A percentile compares a stretch with the other conserved stretches of the same genome.
phyloP scores from a whole-genome alignment of 2,113 vertebrate species.

The Saiga tatarica region DNA sequence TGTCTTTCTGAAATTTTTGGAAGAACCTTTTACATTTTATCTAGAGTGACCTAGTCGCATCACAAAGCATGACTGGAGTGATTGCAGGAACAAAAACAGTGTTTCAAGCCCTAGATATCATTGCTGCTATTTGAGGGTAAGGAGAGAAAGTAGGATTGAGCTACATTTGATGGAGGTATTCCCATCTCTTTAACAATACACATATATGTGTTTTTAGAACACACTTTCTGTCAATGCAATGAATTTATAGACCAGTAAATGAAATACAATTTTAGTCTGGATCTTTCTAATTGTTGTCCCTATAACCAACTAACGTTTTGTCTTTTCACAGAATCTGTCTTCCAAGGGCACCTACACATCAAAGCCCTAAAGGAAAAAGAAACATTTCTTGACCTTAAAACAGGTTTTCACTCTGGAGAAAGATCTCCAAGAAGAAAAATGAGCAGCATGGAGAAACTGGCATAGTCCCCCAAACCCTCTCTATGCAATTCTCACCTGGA shows the following conservation, averaged over 20 bases:
- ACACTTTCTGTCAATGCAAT: not conserved
- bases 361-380: not conserved
- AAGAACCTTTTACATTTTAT: not conserved
- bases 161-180: not conserved
- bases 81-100: not conserved
- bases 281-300: not conserved
- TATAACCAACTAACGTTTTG: not conserved
- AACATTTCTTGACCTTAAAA: not conserved
- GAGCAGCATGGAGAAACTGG: not conserved
- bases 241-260: not conserved
- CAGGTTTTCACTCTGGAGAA: not conserved
- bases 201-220: not conserved
- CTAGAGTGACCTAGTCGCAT: not conserved
- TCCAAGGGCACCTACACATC: not conserved
- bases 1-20: not conserved
- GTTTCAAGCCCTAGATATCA: not conserved
- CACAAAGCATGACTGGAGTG: not conserved
- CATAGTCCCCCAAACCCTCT: not conserved
- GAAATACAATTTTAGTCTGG: not conserved
- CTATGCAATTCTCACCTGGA: not conserved
- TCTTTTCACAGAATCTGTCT: not conserved
- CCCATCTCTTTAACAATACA: not conserved
- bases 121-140: not conserved
- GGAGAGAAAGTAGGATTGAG: not conserved
- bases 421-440: not conserved